Evolutionary conservation across 2,113 vertebrate genomes (phyloP).

Genomic region (Acrocephalus arundinaceus): DNA sequence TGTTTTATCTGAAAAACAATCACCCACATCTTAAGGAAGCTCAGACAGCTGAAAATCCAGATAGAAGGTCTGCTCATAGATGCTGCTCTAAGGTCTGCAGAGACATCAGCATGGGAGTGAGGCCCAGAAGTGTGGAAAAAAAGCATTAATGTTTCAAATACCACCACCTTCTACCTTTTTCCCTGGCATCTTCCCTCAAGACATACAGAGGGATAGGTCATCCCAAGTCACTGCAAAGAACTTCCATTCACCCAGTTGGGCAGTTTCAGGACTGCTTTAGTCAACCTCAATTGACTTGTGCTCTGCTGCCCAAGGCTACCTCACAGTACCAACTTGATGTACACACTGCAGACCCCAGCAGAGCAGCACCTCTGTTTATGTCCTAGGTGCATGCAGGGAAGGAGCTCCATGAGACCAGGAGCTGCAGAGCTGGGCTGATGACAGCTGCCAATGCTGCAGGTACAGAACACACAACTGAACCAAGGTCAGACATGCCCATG

Average conservation of each 20-base stretch:
- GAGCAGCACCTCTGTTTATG: rapidly evolving
- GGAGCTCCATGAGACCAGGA: neutral
- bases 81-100: neutral
- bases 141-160: neutral
- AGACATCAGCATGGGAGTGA: neutral
- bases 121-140: neutral
- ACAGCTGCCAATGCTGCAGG: rapidly evolving
- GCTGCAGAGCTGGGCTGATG: neutral
- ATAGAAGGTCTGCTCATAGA: neutral
- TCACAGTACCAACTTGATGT: neutral
- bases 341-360: rapidly evolving
- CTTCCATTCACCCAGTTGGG: neutral
- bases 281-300: neutral
- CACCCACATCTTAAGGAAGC: slow-evolving; percentile 49
- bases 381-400: neutral
- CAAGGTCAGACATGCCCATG: neutral
- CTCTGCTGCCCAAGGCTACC: neutral
- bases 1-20: slow-evolving; percentile 43
- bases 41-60: slow-evolving; percentile 16
- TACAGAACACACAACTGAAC: neutral
- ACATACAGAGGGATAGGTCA: neutral
- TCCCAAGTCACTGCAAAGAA: neutral
- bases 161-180: neutral
- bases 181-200: neutral
- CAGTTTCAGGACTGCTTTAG: neutral